These are phyloP conservation scores for Carpatolechia fugitivella DNA, from an alignment of 2,888 invertebrate species.

Conservation along the genomic window DNA sequence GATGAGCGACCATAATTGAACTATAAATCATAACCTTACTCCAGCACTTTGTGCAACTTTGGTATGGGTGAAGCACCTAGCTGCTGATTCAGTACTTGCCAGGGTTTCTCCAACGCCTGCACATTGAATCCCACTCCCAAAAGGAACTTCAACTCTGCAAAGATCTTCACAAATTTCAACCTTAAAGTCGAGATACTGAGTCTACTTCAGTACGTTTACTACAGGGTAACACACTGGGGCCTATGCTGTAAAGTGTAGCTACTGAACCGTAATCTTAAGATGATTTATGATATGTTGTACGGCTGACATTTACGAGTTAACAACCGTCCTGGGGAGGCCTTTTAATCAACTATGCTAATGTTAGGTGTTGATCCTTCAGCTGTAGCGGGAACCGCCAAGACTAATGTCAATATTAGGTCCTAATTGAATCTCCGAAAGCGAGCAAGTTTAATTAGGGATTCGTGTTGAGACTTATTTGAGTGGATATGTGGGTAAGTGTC, in stretches of 20 bases:
- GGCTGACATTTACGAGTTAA: slow-evolving; percentile 76
- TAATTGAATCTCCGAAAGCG: slow-evolving; percentile 69
- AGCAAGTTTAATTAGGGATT: slow-evolving; percentile 62
- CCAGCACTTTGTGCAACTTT: slow-evolving; percentile 51
- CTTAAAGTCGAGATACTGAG: slow-evolving; percentile 29
- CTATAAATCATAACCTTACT: slow-evolving; percentile 66
- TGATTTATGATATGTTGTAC: slow-evolving; percentile 76
- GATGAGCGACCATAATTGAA: slow-evolving; percentile 65
- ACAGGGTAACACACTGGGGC: slow-evolving; percentile 38
- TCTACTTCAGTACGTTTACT: slow-evolving; percentile 26
- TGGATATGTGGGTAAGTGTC: slow-evolving; percentile 26
- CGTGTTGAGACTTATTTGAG: slow-evolving; percentile 34
- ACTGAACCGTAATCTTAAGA: slow-evolving; percentile 73
- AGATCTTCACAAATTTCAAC: slow-evolving; percentile 28
- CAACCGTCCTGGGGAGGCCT: slow-evolving; percentile 67
- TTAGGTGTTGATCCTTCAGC: slow-evolving; percentile 66
- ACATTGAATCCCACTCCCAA: slow-evolving; percentile 36
- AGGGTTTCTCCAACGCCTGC: slow-evolving; percentile 60
- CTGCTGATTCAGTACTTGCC: slow-evolving; percentile 68
- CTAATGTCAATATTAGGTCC: slow-evolving; percentile 67
- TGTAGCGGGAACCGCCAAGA: slow-evolving; percentile 49
- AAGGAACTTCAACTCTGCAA: slow-evolving; percentile 31
- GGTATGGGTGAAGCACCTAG: slow-evolving; percentile 58
- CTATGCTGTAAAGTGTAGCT: slow-evolving; percentile 53
- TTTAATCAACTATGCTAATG: slow-evolving; percentile 79